Base-by-base conservation (phyloP, 2,888 invertebrate species). In the Elgonia sp. region DNA sequence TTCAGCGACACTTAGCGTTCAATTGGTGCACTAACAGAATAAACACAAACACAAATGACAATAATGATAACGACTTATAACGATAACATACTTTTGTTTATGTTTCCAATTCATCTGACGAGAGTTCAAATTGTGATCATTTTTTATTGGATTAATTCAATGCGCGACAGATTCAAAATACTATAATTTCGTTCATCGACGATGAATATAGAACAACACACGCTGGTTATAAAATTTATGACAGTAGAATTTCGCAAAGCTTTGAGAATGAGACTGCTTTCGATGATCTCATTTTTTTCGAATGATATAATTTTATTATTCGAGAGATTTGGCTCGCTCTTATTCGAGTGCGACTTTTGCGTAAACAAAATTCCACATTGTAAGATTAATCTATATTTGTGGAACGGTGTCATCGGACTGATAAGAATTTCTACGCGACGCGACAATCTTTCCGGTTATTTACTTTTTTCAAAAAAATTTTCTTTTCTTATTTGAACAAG, bases 341-440 rank as follows among this genome's bases (percentile, higher is more conserved):
- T 18, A 21, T 55, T 76, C 53, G 20, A 46, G 46, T 42, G 42
- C 69, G 29, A 29, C 63, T 62, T 72, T 40, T 70, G 57, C 12
- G 75, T 46, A 84, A 80, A 87, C 83, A 84, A 86, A 83, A 83
- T 87, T 69, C 82, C 79, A 86, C 77, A 40, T 82, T 60, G 62
- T 46, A 63, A 55, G 53, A 69, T 85, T 85, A 87, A 87, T 87
- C 57, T 85, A 63, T 80, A 86, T 86, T 86, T 79, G 53, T 40
- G 46, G 46, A 86, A 70, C 42, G 82, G 79, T 83, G 73, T 83
- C 72, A 70, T 67, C 72, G 39, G 55, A 57, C 62, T 72, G 86
- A 86, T 86, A 86, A 86, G 79, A 73, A 82, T 63, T 72, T 67
- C 21, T 40, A 62, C 57, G 63, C 76, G 81, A 76, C 72, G 42